These are phyloP conservation scores for Ariopsis seemanni DNA, from an alignment of 2,113 vertebrate genomes.

Conservation along the genomic window DNA sequence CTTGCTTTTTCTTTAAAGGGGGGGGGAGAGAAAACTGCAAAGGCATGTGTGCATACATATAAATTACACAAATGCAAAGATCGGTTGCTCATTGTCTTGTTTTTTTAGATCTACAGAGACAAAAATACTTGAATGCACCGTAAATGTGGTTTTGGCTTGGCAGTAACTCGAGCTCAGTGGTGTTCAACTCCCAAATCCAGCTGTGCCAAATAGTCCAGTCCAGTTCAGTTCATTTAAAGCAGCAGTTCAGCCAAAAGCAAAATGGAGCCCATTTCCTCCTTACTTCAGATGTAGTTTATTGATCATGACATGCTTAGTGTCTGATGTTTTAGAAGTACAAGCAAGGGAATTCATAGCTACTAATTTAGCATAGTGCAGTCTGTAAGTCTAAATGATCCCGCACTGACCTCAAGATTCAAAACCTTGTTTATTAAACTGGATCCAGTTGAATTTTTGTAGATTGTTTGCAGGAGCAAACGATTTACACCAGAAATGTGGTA, in stretches of 20 bases:
- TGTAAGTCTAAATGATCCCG: neutral
- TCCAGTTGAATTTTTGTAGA: neutral
- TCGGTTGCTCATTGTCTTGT: neutral
- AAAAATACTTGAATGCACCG: neutral
- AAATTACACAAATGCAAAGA: neutral
- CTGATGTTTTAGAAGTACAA: neutral
- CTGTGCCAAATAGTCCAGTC: constrained; percentile 16
- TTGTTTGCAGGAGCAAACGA: too few relatives aligned
- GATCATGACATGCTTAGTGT: neutral
- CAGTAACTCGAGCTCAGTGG: neutral
- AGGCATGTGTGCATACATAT: constrained; percentile 1
- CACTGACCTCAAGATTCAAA: neutral
- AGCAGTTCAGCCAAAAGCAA: constrained; percentile 7
- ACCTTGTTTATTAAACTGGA: neutral
- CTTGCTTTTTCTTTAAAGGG: neutral
- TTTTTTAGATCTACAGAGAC: neutral
- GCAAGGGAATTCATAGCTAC: neutral
- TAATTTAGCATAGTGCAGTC: too few relatives aligned
- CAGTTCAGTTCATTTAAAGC: constrained; percentile 8
- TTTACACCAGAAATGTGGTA: too few relatives aligned
- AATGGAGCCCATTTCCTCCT: neutral
- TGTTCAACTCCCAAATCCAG: constrained; percentile 17
- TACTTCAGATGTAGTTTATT: neutral
- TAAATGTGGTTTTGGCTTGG: neutral
- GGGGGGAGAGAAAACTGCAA: neutral